Base-by-base conservation (phyloP, 2,113 vertebrate species). In the Euleptes europaea region DNA sequence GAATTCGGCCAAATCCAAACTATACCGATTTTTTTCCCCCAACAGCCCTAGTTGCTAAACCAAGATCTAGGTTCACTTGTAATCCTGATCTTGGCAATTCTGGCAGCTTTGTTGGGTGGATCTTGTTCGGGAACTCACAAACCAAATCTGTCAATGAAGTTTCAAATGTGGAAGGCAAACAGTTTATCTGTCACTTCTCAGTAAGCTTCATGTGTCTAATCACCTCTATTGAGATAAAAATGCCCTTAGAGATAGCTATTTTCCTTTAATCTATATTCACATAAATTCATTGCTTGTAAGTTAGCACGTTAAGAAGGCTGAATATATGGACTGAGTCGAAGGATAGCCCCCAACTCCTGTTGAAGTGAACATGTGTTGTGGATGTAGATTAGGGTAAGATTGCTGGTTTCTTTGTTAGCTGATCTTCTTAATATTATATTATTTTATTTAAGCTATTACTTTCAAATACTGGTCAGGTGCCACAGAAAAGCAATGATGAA, bases 171-270 rank as follows among this genome's bases (percentile, higher is more conserved):
- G 33, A 85, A 31, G 42, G 80, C 28, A 69, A 71, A 42, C 0
- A 77, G 78, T 57, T 72, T 49, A 10, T 26, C 83, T 77, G 88
- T 80, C 92, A 80, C 4, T 1, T 65, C 82, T 66, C 1, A 0
- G 88, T 83, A 87, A 69, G 49, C 72, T 76, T 28, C 17, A 51
- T 73, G 35, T 57, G 35, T 1, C 42, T 77, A 76, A 80, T 90
- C 49, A 84, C 71, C 80, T 87, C 82, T 88, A 31, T 90, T 89
- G n/a, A 0, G 38, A 83, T 78, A 40, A 74, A 66, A 8, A 63
- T 33, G 1, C 54, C 87, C 84, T 70, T 35, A 78, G 14, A 44
- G 83, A 4, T 42, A 76, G 31, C 51, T 4, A 3, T n/a, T 73
- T 67, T 88, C 76, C 23, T 2, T 10, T 57, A 57, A 57, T 28